Evolutionary conservation across 2,797 vertebrate genomes (phyloP), one percentile per base, ranked within the genome.

Genomic region (Anguilla obscura): DNA sequence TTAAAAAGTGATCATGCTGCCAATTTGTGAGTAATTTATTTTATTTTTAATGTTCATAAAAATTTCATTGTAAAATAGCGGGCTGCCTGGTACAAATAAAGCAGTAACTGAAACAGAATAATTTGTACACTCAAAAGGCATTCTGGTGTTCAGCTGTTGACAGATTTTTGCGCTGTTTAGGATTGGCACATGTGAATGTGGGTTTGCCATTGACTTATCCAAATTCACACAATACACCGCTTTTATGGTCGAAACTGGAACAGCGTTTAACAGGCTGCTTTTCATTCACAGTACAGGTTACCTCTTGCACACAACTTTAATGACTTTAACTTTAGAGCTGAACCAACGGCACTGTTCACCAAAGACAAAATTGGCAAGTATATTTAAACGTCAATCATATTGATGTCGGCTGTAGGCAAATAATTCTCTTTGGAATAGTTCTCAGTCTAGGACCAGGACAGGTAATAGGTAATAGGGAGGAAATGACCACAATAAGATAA

Each of bases 231-330:
- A 63, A 63, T 48, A 87, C 33, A 10, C 1, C 33, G 24, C 36
- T 79, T n/a, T n/a, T 60, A 45, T 16, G 48, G 56, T 82, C 86
- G 60, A 80, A 60, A 82, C 63, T 69, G 63, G 10, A 27, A 69
- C n/a, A 30, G 63, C 24, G 27, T n/a, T 69, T 7, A 71, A 40
- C 27, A 40, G 74, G 9, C 33, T 36, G 16, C 4, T 14, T 36
- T 79, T 30, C 10, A 40, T 40, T 79, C 30, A 79, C 30, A 79
- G 3, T 18, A 2, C 16, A 79, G 12, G 74, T 5, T 10, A 36
- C 33, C 74, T 79, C 33, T 40, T 16, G 14, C 33, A 36, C 74
- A 79, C 40, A 18, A 18, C 69, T 74, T 74, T 14, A 74, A 36
- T 74, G 18, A 71, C 69, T 30, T 71, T 40, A 79, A 36, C 33